Conservation (phyloP, 2,113 vertebrate species). For the Gasterosteus nipponicus region DNA sequence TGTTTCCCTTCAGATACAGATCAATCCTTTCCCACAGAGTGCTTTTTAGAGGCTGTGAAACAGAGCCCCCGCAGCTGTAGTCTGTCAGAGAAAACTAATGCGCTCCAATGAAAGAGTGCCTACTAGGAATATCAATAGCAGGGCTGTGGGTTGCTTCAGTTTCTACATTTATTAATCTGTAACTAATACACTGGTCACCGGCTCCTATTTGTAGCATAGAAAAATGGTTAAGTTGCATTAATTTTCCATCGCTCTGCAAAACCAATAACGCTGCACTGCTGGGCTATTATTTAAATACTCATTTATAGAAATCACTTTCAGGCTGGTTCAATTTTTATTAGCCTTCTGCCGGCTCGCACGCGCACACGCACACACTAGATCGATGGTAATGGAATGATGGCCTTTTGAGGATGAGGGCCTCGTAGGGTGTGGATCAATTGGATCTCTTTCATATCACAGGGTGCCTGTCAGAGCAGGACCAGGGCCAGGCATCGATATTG, state of each 20-base stretch:
- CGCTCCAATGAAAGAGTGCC: constrained; percentile 73
- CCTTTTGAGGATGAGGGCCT: constrained; percentile 90
- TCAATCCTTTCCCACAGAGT: constrained; percentile 77
- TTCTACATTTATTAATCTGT: constrained; percentile 72
- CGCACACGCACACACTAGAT: constrained; percentile 75
- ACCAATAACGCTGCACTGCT: constrained; percentile 69
- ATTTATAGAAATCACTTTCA: constrained; percentile 90
- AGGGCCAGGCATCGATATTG: constrained; percentile 83
- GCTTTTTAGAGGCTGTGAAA: constrained; percentile 72
- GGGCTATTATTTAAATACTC: constrained; percentile 84
- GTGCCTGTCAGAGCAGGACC: constrained; percentile 81
- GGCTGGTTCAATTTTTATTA: constrained; percentile 91
- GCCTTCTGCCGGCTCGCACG: constrained; percentile 79
- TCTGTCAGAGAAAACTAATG: constrained; percentile 78
- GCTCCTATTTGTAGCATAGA: constrained; percentile 44
- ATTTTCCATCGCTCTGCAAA: constrained; percentile 75
- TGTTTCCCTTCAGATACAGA: constrained; percentile 78
- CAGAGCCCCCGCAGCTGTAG: constrained; percentile 74
- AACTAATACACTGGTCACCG: constrained; percentile 72
- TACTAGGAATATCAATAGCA: constrained; percentile 70
- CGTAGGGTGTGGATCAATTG: constrained; percentile 92
- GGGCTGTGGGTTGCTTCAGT: constrained; percentile 58
- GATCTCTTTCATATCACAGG: constrained; percentile 85
- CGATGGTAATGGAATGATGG: constrained; percentile 95
- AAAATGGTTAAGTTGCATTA: constrained; percentile 73